phyloP scores from a whole-genome alignment of 2,797 vertebrate genomes.

The Holocentrus rufus region DNA sequence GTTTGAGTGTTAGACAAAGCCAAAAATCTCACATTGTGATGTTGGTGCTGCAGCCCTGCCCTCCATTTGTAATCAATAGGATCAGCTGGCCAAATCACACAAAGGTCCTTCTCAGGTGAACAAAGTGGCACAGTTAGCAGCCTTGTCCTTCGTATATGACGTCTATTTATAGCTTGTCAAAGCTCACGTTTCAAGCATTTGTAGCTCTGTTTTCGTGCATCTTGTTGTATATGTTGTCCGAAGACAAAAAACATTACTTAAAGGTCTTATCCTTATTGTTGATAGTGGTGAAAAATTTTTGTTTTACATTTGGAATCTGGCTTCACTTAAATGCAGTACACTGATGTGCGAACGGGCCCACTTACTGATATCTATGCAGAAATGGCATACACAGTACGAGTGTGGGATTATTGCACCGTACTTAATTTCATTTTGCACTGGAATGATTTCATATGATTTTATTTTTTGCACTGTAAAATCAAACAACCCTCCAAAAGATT shows the following conservation, averaged over 20 bases:
- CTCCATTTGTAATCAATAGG: constrained; percentile 14
- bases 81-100: constrained; percentile 3
- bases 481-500: not conserved
- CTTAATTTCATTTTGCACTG: too few species aligned
- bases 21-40: not conserved
- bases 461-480: not conserved
- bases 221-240: too few species aligned
- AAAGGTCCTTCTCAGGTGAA: constrained; percentile 22
- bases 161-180: too few species aligned
- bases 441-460: not conserved
- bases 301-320: not conserved
- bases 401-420: not conserved
- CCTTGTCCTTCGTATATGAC: too few species aligned
- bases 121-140: constrained; percentile 13
- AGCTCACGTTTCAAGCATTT: too few species aligned
- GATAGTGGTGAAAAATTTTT: not conserved
- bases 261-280: too few species aligned
- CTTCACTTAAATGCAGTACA: not conserved
- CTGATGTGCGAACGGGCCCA: constrained; percentile 2
- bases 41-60: not conserved
- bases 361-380: constrained; percentile 6
- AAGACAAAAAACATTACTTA: too few species aligned
- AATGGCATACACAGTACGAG: not conserved
- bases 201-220: too few species aligned
- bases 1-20: not conserved